Base-by-base conservation (phyloP, 2,888 invertebrate genomes). In the Mesodorylaimus sp. region DNA sequence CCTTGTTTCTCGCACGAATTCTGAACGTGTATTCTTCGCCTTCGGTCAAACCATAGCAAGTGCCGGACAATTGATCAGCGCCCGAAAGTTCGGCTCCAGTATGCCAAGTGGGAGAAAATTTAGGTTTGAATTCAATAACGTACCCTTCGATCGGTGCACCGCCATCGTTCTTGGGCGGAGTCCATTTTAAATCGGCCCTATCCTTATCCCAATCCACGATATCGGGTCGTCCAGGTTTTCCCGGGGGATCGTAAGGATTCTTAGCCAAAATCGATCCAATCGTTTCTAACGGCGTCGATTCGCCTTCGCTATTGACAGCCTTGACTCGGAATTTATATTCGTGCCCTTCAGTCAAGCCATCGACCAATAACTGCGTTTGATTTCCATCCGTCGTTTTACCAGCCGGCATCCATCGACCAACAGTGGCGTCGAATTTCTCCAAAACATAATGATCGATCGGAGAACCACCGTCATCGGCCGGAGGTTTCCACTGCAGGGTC, bases 311-410 rank as follows among this genome's bases (percentile, higher is more conserved):
- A 69, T 97, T 97, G 50, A 89, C 82, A 32, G 95, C 95, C 57
- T 84, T 84, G 0, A 97, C 93, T 56, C 95, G 78, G 74, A 97
- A 91, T 72, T 88, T 89, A 73, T 97, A 99, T 67, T 89, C 86
- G 73, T 91, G 85, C 70, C 93, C 84, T 37, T 88, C 82, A 13
- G 85, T 88, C 55, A 99, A 74, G 48, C 85, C 83, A 69, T 83
- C 79, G 65, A 93, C 83, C 53, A 81, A 81, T 69, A 87, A 84
- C 68, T 58, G 76, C 77, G 63, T 43, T 5, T 25, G 5, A 26
- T 43, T 43, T 7, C 44, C 56, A 16, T 58, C 60, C 7, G 45
- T 53, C 3, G 66, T 64, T 72, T 91, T 89, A 46, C 86, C 89
- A 48, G 87, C 88, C 24, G 89, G 86, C 56, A 89, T 81, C 93